Evolutionary conservation across 1,140 invertebrate genomes (phyloP).

Genomic region (Neotoxoptera formosana): DNA sequence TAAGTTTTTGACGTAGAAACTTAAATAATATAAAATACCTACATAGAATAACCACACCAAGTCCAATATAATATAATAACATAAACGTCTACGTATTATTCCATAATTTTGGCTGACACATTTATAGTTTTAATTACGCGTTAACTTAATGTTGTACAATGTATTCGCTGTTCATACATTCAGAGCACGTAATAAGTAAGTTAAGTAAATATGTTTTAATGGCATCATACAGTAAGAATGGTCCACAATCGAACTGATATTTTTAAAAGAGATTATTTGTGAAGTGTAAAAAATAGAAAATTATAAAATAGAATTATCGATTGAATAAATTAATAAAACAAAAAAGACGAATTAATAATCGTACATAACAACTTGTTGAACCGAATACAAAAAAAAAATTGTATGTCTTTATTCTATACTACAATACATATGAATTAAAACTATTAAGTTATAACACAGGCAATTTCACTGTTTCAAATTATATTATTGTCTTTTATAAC

Average conservation of each 20-base stretch:
- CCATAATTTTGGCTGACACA: constrained; percentile 5
- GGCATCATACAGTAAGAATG: background rate
- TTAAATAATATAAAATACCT: constrained; percentile 19
- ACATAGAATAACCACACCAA: background rate
- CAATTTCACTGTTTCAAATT: no score
- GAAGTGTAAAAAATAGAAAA: background rate
- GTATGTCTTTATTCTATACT: background rate
- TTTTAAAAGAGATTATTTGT: background rate
- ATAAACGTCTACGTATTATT: constrained; percentile 2
- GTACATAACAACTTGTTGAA: background rate
- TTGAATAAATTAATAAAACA: background rate
- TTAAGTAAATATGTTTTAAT: background rate
- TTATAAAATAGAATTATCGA: background rate
- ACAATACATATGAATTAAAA: background rate
- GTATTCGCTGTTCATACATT: background rate
- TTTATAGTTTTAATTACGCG: constrained; percentile 17
- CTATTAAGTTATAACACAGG: no score
- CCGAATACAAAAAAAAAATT: background rate
- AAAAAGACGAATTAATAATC: background rate
- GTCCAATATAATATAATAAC: constrained; percentile 14
- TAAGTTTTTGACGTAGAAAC: constrained; percentile 16
- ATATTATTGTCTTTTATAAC: no score
- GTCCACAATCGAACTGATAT: background rate
- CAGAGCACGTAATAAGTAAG: background rate
- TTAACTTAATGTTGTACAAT: background rate